Evolutionary conservation across 2,888 invertebrate species (phyloP), one percentile per base, ranked within the genome.

Genomic region (Epistrophella euchroma): DNA sequence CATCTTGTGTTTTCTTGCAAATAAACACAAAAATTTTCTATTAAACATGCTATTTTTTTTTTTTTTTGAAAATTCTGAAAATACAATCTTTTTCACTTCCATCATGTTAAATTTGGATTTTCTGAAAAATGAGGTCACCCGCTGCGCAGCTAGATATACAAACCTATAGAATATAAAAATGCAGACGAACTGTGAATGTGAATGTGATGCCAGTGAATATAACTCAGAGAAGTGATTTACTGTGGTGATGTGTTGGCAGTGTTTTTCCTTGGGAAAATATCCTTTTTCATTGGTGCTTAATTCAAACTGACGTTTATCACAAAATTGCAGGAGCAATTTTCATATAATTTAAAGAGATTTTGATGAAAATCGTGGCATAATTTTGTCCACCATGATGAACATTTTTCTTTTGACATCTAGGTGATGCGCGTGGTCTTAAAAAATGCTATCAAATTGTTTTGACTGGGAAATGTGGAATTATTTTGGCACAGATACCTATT

Each of bases 41-140:
- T 37, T 40, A 52, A 66, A 82, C 43, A 43, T 40, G 47, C 19
- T 50, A 70, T 79, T 84, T 79, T 75, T 74, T 43, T n/a, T 50
- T 64, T 79, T 84, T 79, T 75, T 74, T 43, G 64, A 84, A 84
- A 84, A 84, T 79, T 75, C 79, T 43, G 70, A 84, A 84, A 84
- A 84, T 84, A 74, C 47, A 73, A 56, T 79, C 64, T 84, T 70
- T 50, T 79, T 60, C 78, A 83, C 62, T 84, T 84, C 83, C 60
- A 60, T 60, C 79, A 71, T 75, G 79, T 79, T 78, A 70, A 79
- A 74, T 79, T 83, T 74, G 79, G 73, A 73, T 60, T 74, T 52
- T 40, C 2, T 60, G 60, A 13, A 58, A 66, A 84, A 84, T 79
- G 79, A 79, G 83, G 83, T 84, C 83, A 84, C 70, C 79, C 73